Evolutionary conservation across 2,113 vertebrate genomes (phyloP).

Genomic region (Craseonycteris thonglongyai): DNA sequence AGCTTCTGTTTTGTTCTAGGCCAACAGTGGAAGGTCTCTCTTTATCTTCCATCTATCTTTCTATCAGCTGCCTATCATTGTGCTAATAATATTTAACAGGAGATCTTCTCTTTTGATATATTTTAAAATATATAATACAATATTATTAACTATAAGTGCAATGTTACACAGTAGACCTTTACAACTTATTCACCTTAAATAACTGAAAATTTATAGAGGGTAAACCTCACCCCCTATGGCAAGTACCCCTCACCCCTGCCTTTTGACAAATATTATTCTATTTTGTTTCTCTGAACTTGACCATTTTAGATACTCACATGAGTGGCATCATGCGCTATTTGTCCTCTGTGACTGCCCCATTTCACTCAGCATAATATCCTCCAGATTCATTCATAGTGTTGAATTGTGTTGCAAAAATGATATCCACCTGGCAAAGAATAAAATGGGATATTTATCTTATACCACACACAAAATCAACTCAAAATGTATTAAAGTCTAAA

Average conservation of each 20-base stretch:
- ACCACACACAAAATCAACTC: not conserved
- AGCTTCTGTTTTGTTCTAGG: not conserved
- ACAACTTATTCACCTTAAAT: not conserved
- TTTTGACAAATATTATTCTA: not conserved
- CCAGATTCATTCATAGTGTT: not conserved
- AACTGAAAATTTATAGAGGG: not conserved
- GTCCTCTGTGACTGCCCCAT: not conserved
- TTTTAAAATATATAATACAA: not conserved
- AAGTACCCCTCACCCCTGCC: rapidly evolving
- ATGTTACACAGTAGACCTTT: not conserved
- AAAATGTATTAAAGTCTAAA: not conserved
- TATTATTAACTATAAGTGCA: not conserved
- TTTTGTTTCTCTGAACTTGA: not conserved
- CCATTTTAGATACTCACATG: not conserved
- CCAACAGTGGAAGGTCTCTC: not conserved
- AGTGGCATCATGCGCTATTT: not conserved
- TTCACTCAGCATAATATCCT: not conserved
- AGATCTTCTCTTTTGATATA: not conserved
- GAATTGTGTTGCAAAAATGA: not conserved
- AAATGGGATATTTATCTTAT: not conserved
- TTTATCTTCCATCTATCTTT: not conserved
- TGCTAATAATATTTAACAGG: not conserved
- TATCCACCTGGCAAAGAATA: not conserved
- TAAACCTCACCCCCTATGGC: not conserved
- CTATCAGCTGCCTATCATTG: too few species aligned